Evolutionary conservation across 1,140 invertebrate genomes (phyloP), one percentile per base, ranked within the genome.

Genomic region (Ruditapes philippinarum): DNA sequence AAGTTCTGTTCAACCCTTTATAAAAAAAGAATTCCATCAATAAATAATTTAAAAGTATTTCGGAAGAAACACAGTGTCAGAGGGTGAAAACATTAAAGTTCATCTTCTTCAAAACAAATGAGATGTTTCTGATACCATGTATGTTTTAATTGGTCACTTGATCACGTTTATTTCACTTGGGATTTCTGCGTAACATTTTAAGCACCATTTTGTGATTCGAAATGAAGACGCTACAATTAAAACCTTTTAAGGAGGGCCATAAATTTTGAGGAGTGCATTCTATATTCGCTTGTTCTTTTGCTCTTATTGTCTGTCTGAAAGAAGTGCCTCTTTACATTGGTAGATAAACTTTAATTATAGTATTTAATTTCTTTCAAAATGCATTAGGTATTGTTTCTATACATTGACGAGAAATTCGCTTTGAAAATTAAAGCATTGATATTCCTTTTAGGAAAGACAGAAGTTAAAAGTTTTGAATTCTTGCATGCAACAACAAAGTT

Each of bases 91-190:
- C 42, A 78, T 51, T 25, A 78, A 78, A 28, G 74, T 78, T 78
- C 19, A 49, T 51, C 28, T 78, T n/a, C n/a, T 22, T 14, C 25
- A 51, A 17, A 40, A 4, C 31, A 49, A 33, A 49, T 49, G 17
- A 78, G 74, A 49, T 17, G 17, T 42, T 51, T 78, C 57, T 62
- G 28, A 62, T 62, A 28, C 22, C 9, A 25, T n/a, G n/a, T 62
- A 62, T 28, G 57, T 78, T 78, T 25, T 78, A 78, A 78, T 51
- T 78, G 74, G 74, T 78, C 74, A 78, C 51, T 45, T 51, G 74
- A 78, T 78, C 36, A 33, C 31, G 74, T 78, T 49, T 49, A 78
- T 78, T 25, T 25, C 36, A 40, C n/a, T 49, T 17, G 74, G 74
- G 38, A 25, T 38, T 25, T 49, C 22, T 3, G 74, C 19, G 38